These are phyloP conservation scores for Molothrus ater DNA, from an alignment of 2,797 vertebrate species.

Conservation along the genomic window DNA sequence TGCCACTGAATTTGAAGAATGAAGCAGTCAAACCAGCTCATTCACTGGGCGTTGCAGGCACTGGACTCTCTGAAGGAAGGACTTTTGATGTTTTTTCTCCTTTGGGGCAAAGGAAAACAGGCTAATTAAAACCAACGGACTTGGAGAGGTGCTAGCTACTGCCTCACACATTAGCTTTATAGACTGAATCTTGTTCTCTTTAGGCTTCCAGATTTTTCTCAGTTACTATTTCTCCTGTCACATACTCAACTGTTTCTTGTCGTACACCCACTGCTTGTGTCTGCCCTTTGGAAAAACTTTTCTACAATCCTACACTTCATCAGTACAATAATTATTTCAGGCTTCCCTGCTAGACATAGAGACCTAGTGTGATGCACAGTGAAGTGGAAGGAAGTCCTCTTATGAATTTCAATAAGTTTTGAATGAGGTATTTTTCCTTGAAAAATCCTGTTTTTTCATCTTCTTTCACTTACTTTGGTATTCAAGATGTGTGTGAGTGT, in stretches of 20 bases:
- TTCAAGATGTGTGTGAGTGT: neutral
- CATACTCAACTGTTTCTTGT: slow-evolving; percentile 53
- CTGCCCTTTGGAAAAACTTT: slow-evolving; percentile 27
- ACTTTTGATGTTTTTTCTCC: neutral
- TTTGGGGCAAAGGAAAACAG: neutral
- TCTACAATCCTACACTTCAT: slow-evolving; percentile 54
- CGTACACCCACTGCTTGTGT: neutral
- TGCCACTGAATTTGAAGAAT: neutral
- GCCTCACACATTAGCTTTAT: slow-evolving; percentile 48
- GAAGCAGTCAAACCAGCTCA: neutral
- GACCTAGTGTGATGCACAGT: neutral
- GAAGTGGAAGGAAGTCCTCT: slow-evolving; percentile 17
- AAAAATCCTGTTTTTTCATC: neutral
- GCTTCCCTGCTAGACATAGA: neutral
- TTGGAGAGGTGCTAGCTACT: neutral
- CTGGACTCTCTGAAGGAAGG: neutral
- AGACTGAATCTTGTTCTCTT: slow-evolving; percentile 45
- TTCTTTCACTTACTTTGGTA: slow-evolving; percentile 19
- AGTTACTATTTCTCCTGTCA: slow-evolving; percentile 65
- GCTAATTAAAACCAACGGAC: slow-evolving; percentile 29
- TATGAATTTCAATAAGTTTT: neutral
- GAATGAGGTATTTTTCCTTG: neutral
- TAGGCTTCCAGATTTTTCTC: slow-evolving; percentile 56
- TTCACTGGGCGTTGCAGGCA: neutral
- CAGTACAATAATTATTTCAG: slow-evolving; percentile 51